These are phyloP conservation scores for Syngnathus typhle DNA, from an alignment of 2,113 vertebrate species.

Conservation along the genomic window DNA sequence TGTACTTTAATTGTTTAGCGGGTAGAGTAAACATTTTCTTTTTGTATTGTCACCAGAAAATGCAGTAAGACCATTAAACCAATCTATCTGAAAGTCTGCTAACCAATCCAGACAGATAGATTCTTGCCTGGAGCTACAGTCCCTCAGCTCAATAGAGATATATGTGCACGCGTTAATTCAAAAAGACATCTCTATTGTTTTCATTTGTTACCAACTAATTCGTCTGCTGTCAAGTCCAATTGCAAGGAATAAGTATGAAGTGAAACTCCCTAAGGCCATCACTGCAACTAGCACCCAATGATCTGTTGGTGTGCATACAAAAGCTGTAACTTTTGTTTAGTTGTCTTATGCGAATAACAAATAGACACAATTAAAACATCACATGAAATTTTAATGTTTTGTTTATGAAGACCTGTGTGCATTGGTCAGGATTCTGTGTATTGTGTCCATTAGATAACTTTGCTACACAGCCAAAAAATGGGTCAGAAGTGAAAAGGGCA, in stretches of 20 bases:
- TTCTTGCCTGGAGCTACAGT: conserved; percentile 13
- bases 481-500: conserved; percentile 62
- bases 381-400: background rate
- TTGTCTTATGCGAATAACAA: background rate
- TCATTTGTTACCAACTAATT: conserved; percentile 32
- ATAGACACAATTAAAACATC: background rate
- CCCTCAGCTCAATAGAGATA: conserved; percentile 16
- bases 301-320: background rate
- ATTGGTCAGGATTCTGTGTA: background rate
- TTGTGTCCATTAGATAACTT: background rate
- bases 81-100: conserved; percentile 6
- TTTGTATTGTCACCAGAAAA: background rate
- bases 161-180: conserved; percentile 1
- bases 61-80: background rate
- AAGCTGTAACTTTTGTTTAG: background rate
- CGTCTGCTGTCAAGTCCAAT: conserved; percentile 35
- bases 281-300: background rate
- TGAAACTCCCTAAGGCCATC: conserved; percentile 38
- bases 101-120: background rate
- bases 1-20: background rate
- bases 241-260: conserved; percentile 34
- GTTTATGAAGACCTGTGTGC: background rate
- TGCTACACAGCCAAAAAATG: conserved; percentile 33
- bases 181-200: conserved; percentile 25
- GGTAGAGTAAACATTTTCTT: background rate